Base-by-base conservation (phyloP, 2,113 vertebrate species). In the Lagopus leucura region DNA sequence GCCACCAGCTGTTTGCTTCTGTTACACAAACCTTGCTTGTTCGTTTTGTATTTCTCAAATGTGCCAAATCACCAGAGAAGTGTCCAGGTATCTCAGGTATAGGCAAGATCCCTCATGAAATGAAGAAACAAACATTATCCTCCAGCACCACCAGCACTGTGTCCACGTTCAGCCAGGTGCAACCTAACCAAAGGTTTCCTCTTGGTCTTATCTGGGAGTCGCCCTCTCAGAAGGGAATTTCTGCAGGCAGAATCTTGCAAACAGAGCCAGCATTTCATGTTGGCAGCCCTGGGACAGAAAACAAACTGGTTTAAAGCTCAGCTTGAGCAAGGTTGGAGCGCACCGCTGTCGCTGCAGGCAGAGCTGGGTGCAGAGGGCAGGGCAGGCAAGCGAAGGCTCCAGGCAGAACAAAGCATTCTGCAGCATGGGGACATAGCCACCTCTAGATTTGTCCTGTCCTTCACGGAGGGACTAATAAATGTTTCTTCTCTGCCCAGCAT, bases 1-100 rank as follows among this genome's bases (percentile, higher is more conserved):
- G n/a, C 73, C 34, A 78, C 79, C 81, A 42, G 34, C 38, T 91
- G 61, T 60, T 91, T 73, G 58, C 63, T 65, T 93, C 80, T 79
- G 11, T 32, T 4, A 10, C 6, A 50, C 10, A 45, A 83, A 81
- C 11, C 12, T 32, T 52, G 55, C 65, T 3, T 60, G 40, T 50
- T 8, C 11, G 4, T 20, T 28, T 42, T 60, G 36, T 25, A 45
- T 63, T 13, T 72, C 58, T 19, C 3, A 15, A 66, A 60, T 12
- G 7, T 65, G 13, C 25, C 20, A 8, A 25, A 43, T 71, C n/a
- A 16, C 70, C 52, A 76, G 36, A 38, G 54, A 67, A 40, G 40
- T 38, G 13, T 42, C 47, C 52, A 47, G 6, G 32, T 48, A 42
- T 57, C 40, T 80, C 60, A 28, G 11, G 20, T 45, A 71, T 18